These are phyloP conservation scores for Fistularia commersonii DNA, from an alignment of 2,797 vertebrate genomes.

Conservation along the genomic window DNA sequence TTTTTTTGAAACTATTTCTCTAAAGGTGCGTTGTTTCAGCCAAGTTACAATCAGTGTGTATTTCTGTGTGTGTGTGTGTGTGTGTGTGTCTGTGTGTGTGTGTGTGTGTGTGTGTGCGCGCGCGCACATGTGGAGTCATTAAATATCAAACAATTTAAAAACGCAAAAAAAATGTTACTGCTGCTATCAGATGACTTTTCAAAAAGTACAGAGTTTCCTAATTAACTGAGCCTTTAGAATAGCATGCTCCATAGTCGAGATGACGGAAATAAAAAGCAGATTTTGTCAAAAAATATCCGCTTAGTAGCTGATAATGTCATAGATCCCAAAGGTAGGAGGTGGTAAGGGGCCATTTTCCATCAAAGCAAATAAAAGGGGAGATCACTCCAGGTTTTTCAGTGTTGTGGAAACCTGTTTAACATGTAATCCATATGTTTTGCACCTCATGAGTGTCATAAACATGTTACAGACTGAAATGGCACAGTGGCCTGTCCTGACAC, in stretches of 20 bases:
- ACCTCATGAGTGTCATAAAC: constrained; percentile 64
- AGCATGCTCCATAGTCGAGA: neutral
- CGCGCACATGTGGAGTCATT: constrained; percentile 16
- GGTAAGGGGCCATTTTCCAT: constrained; percentile 55
- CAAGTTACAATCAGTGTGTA: constrained; percentile 13
- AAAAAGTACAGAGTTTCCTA: no score
- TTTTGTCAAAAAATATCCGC: constrained; percentile 35
- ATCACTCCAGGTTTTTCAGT: constrained; percentile 40
- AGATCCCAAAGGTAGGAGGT: constrained; percentile 36
- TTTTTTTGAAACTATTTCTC: constrained; percentile 19
- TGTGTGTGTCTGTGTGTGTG: constrained; percentile 8
- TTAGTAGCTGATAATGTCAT: constrained; percentile 61
- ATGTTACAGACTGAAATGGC: constrained; percentile 50
- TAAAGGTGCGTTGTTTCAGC: constrained; percentile 9
- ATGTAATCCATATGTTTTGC: constrained; percentile 57
- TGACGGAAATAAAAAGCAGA: constrained; percentile 42
- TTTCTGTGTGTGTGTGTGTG: constrained; percentile 7
- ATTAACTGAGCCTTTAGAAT: neutral
- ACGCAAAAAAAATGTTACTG: constrained; percentile 1
- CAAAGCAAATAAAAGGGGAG: constrained; percentile 56
- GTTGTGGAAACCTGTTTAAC: constrained; percentile 51
- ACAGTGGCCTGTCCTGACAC: constrained; percentile 57
- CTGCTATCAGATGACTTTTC: constrained; percentile 5
- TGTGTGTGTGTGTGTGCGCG: no score
- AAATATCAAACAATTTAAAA: constrained; percentile 24